A percentile compares a stretch with the other conserved stretches of the same genome.
These are phyloP conservation scores for Hippopotamus amphibius DNA, from an alignment of 2,113 vertebrate genomes.

Conservation along the genomic window DNA sequence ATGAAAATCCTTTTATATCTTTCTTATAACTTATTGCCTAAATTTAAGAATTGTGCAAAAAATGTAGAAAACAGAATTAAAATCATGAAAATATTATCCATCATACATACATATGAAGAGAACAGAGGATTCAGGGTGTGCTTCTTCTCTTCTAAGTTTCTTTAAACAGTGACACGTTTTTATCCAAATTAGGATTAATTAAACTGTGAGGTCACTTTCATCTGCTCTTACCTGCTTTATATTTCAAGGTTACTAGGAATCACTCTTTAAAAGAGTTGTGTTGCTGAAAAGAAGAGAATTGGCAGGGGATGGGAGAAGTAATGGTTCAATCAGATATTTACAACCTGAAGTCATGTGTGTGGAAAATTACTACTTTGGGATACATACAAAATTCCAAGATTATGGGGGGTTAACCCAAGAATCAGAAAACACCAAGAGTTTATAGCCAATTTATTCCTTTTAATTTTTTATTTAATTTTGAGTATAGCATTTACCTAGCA, in stretches of 20 bases:
- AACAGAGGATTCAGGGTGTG: neutral
- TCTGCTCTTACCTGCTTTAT: neutral
- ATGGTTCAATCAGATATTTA: neutral
- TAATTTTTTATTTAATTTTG: neutral
- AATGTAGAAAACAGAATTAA: neutral
- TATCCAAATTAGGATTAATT: neutral
- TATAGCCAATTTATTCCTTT: slow-evolving; percentile 33
- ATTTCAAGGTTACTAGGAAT: neutral
- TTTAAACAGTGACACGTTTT: neutral
- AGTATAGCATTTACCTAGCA: slow-evolving; percentile 58
- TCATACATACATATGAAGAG: neutral
- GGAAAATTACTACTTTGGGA: slow-evolving; percentile 34
- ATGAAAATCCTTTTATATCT: neutral
- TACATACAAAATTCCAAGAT: slow-evolving; percentile 45
- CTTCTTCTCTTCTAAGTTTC: neutral
- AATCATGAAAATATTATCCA: neutral
- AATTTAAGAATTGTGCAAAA: neutral
- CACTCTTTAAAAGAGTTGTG: neutral
- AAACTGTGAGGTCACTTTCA: neutral
- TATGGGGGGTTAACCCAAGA: neutral
- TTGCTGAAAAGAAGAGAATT: neutral
- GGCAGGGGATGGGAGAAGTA: neutral
- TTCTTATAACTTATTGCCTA: neutral
- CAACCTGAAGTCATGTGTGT: slow-evolving; percentile 26
- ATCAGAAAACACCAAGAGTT: slow-evolving; percentile 37